Evolutionary conservation across 2,888 invertebrate genomes (phyloP).

Genomic region (Hyles lineata): DNA sequence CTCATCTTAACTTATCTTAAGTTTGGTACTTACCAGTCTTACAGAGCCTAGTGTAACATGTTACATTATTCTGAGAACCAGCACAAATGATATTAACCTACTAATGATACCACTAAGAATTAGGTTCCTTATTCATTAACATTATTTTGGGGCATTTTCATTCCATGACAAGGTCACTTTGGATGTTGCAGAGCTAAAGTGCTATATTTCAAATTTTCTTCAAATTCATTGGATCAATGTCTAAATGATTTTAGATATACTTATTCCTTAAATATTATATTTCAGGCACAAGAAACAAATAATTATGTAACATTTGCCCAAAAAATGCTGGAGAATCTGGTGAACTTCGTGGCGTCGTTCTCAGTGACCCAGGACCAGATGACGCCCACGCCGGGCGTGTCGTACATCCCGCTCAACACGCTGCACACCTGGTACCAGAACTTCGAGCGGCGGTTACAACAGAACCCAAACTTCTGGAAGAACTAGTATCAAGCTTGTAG

Average conservation of each 20-base stretch:
- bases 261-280: constrained; percentile 31
- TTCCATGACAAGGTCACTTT: too few relatives aligned
- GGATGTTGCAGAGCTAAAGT: too few relatives aligned
- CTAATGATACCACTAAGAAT: too few relatives aligned
- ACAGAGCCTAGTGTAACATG: too few relatives aligned
- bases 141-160: too few relatives aligned
- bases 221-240: too few relatives aligned
- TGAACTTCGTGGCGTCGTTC: constrained; percentile 97
- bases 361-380: constrained; percentile 92
- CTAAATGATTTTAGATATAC: not conserved
- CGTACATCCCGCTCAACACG: constrained; percentile 94
- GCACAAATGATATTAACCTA: too few relatives aligned
- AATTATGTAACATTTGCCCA: constrained; percentile 89
- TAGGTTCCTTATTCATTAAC: too few relatives aligned
- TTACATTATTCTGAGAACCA: too few relatives aligned
- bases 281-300: constrained; percentile 70
- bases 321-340: constrained; percentile 96
- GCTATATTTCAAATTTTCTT: too few relatives aligned
- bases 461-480: constrained; percentile 98
- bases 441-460: constrained; percentile 93
- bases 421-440: constrained; percentile 97
- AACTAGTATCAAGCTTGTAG: constrained; percentile 40
- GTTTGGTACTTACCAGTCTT: not conserved
- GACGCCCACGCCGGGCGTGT: constrained; percentile 90
- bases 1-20: not conserved